Evolutionary conservation across 2,888 invertebrate species (phyloP).

Genomic region (Spodoptera picta): DNA sequence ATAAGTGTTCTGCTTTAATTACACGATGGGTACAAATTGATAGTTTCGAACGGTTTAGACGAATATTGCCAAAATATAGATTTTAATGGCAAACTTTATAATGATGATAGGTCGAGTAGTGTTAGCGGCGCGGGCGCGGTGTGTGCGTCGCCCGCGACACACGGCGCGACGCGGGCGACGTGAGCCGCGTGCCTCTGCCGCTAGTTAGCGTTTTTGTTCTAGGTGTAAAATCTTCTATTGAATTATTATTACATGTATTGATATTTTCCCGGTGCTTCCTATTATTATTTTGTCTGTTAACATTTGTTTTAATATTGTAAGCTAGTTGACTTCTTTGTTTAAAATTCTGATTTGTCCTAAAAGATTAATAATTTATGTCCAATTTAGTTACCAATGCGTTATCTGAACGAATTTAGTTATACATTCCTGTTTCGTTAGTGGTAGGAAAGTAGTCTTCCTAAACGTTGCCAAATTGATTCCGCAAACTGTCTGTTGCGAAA

Average conservation of each 20-base stretch:
- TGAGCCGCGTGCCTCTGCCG: slow-evolving; percentile 27
- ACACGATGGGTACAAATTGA: slow-evolving; percentile 60
- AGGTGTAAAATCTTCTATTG: slow-evolving; percentile 72
- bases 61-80: slow-evolving; percentile 61
- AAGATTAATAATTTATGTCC: slow-evolving; percentile 74
- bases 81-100: slow-evolving; percentile 54
- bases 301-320: slow-evolving; percentile 81
- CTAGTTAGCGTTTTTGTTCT: slow-evolving; percentile 68
- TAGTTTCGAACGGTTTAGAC: slow-evolving; percentile 50
- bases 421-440: slow-evolving; percentile 88
- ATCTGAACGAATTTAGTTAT: slow-evolving; percentile 87
- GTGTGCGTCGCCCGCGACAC: slow-evolving; percentile 9
- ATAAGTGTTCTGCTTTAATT: slow-evolving; percentile 53
- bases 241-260: slow-evolving; percentile 64
- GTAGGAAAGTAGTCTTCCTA: slow-evolving; percentile 88
- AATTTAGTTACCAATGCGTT: slow-evolving; percentile 86
- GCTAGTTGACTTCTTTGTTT: slow-evolving; percentile 80
- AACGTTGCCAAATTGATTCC: slow-evolving; percentile 88
- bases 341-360: slow-evolving; percentile 71
- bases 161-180: slow-evolving; percentile 4
- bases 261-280: slow-evolving; percentile 86
- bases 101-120: slow-evolving; percentile 51
- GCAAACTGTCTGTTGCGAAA: slow-evolving; percentile 86
- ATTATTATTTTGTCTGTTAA: slow-evolving; percentile 86
- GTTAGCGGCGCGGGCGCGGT: slow-evolving; percentile 27